Percentiles rank a stretch among this genome's conserved stretches.
These are phyloP conservation scores for Diogma glabrata DNA, from an alignment of 2,888 invertebrate species.

Conservation along the genomic window DNA sequence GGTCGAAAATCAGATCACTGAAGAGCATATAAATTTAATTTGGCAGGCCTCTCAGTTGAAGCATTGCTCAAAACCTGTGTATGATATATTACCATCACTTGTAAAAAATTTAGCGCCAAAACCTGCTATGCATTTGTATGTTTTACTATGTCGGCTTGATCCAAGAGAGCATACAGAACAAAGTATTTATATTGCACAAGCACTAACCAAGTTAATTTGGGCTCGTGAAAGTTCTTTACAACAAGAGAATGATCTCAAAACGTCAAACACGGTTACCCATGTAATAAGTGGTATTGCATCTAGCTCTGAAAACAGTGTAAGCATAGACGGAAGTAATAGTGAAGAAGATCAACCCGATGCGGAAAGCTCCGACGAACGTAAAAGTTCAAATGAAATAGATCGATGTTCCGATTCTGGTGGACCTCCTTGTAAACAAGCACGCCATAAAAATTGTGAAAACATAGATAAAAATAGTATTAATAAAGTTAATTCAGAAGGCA, in stretches of 20 bases:
- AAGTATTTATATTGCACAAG: constrained; percentile 71
- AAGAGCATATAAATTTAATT: constrained; percentile 82
- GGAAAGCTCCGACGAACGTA: constrained; percentile 47
- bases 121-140: constrained; percentile 80
- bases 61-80: constrained; percentile 88
- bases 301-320: constrained; percentile 69
- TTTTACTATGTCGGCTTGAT: constrained; percentile 73
- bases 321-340: constrained; percentile 68
- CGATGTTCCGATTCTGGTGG: constrained; percentile 38
- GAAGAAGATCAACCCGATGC: constrained; percentile 54
- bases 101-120: constrained; percentile 82
- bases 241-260: constrained; percentile 32
- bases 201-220: constrained; percentile 85
- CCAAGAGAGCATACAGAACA: constrained; percentile 89
- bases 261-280: constrained; percentile 34
- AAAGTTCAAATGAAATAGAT: constrained; percentile 38
- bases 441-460: constrained; percentile 27
- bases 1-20: constrained; percentile 80
- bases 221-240: constrained; percentile 48
- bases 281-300: constrained; percentile 42
- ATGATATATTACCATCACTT: constrained; percentile 78
- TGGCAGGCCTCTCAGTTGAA: constrained; percentile 94
- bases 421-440: constrained; percentile 42
- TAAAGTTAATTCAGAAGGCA: constrained; percentile 9
- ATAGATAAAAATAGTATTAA: constrained; percentile 7